Base-by-base conservation (phyloP, 2,113 vertebrate species). In the Lonchura striata region DNA sequence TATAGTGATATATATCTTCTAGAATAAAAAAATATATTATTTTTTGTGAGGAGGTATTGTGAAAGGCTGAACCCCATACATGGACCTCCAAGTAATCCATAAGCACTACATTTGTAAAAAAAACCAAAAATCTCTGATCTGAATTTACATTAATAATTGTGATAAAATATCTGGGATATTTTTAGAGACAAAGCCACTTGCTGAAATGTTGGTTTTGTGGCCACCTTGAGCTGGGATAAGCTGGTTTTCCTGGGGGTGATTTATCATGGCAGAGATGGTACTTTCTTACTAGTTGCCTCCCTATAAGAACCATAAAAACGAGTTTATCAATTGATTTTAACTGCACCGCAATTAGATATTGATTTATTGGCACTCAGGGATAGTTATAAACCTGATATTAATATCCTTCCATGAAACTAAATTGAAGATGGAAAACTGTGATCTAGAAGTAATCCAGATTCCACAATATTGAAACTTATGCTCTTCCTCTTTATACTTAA, bases 281-380 rank as follows among this genome's bases (percentile, higher is more conserved):
- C 15, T 82, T 92, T 70, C 60, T 82, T 74, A 44, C 25, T 11
- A 70, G 39, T 31, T 83, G 49, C 22, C 61, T 83, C 23, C 27
- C 14, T 52, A 7, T 33, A 25, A 83, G 68, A 90, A 68, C 2
- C 10, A 49, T 81, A 81, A 83, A 93, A 75, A 76, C 9, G 90
- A 82, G 69, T 77, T 54, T 70, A 57, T 53, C 44, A 60, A 88
- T 83, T 75, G 64, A 86, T 88, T 88, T 92, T 74, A 85, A 83
- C 49, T 63, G 52, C 35, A 52, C 23, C 41, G 33, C 79, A 92
- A 92, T 88, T 90, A 81, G 44, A 56, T 92, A 83, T 41, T 71
- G 82, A 77, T 85, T 88, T 86, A 86, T 83, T 63, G 59, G 42
- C 50, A 63, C 37, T 56, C 24, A 77, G 64, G 35, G 20, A 10